Conservation (phyloP, 2,888 invertebrate species). For the Netelia fuscicornis region DNA sequence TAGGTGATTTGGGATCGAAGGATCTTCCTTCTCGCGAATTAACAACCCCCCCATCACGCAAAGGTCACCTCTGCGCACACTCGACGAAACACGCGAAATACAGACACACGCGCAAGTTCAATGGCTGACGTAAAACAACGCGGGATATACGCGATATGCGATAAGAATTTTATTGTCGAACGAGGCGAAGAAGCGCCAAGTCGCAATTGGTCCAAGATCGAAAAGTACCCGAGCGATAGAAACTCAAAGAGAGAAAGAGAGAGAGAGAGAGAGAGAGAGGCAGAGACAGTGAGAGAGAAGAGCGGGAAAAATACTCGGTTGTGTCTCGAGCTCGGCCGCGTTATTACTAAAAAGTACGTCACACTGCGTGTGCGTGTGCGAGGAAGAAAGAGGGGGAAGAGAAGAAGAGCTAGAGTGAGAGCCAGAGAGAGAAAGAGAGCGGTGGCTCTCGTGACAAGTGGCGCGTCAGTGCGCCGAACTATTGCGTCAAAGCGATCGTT, state of each 20-base stretch:
- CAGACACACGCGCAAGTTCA: constrained; percentile 12
- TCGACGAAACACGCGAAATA: constrained; percentile 5
- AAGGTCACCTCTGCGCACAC: constrained; percentile 70
- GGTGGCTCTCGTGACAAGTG: constrained; percentile 57
- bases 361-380: neutral
- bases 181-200: constrained; percentile 16
- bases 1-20: constrained; percentile 32
- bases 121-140: constrained; percentile 10
- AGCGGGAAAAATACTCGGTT: constrained; percentile 10
- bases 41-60: constrained; percentile 27
- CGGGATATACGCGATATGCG: constrained; percentile 1
- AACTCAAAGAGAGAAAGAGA: neutral
- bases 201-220: neutral
- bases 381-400: constrained; percentile 8
- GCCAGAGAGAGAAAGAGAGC: neutral
- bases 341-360: constrained; percentile 4
- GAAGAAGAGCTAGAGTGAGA: neutral
- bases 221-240: neutral
- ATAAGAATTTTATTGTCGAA: constrained; percentile 8
- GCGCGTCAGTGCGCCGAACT: constrained; percentile 64
- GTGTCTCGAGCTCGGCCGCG: neutral
- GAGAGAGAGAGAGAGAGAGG: neutral
- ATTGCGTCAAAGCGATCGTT: constrained; percentile 61
- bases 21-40: neutral
- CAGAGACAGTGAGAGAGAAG: neutral